These are phyloP conservation scores for Anas bernieri DNA, from an alignment of 2,797 vertebrate species.

Conservation along the genomic window DNA sequence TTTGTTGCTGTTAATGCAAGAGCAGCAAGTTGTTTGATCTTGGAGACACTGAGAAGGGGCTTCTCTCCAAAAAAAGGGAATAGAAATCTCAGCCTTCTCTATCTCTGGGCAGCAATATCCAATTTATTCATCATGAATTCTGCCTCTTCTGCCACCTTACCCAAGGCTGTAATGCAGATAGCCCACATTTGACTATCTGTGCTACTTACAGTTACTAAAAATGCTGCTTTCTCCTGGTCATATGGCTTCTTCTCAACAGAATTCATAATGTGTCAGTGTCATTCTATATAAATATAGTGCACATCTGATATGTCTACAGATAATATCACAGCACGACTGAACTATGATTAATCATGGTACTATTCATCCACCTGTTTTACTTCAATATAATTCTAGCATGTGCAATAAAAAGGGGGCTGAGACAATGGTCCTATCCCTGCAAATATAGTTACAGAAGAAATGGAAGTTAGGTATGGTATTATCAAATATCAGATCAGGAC, in stretches of 20 bases:
- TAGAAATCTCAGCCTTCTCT: not conserved
- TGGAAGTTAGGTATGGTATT: not conserved
- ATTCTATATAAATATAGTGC: constrained; percentile 28
- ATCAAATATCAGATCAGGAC: not conserved
- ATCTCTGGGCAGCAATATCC: not conserved
- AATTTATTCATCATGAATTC: constrained; percentile 32
- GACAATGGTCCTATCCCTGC: not conserved
- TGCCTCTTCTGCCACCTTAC: constrained; percentile 36
- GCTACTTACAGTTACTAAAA: constrained; percentile 44
- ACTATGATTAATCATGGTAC: constrained; percentile 8
- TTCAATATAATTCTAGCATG: constrained; percentile 32
- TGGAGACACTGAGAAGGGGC: not conserved
- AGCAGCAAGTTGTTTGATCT: not conserved
- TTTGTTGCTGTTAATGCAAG: not conserved
- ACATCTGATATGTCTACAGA: constrained; percentile 50
- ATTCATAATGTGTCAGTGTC: constrained; percentile 7
- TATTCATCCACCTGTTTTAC: constrained; percentile 62
- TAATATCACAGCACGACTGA: constrained; percentile 31
- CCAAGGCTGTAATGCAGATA: constrained; percentile 31
- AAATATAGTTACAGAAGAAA: not conserved
- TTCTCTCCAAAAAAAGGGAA: not conserved
- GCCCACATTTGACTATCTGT: not conserved
- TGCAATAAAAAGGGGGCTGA: constrained; percentile 8
- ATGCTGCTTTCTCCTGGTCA: not conserved
- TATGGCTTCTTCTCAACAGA: not conserved